phyloP scores from a whole-genome alignment of 2,113 vertebrate species.

The Syngnathoides biaculeatus region DNA sequence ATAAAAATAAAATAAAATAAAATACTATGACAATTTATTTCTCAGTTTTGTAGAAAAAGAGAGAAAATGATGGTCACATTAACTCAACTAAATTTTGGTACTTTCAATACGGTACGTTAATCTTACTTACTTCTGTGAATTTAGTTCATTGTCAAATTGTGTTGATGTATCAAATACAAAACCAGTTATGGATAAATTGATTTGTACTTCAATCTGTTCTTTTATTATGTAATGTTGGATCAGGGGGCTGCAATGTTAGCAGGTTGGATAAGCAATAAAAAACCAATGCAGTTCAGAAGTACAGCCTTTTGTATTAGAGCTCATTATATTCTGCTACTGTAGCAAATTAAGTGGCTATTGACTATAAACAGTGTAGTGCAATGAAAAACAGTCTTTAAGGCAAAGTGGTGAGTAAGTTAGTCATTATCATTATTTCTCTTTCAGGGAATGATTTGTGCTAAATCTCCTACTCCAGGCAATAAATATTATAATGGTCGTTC shows the following conservation, averaged over 20 bases:
- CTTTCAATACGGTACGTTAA: no score
- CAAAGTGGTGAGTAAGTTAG: neutral
- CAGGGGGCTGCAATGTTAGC: neutral
- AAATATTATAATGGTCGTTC: slow-evolving; percentile 4
- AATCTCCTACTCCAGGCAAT: neutral
- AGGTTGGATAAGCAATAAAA: neutral
- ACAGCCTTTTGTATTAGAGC: neutral
- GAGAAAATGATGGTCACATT: no score
- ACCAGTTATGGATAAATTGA: no score
- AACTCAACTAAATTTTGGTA: no score
- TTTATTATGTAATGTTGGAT: no score
- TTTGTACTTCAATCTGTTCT: no score
- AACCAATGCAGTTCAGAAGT: neutral
- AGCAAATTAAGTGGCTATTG: neutral
- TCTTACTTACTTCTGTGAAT: no score
- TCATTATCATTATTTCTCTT: neutral
- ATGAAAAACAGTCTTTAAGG: neutral
- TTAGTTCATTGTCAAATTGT: no score
- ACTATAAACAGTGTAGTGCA: neutral
- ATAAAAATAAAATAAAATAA: no score
- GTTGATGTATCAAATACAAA: no score
- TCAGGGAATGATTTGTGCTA: neutral
- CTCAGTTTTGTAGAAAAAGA: no score
- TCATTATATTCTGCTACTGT: neutral
- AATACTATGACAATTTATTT: no score